Evolutionary conservation across 2,797 vertebrate genomes (phyloP).

Genomic region (Coccyzus lansbergi): DNA sequence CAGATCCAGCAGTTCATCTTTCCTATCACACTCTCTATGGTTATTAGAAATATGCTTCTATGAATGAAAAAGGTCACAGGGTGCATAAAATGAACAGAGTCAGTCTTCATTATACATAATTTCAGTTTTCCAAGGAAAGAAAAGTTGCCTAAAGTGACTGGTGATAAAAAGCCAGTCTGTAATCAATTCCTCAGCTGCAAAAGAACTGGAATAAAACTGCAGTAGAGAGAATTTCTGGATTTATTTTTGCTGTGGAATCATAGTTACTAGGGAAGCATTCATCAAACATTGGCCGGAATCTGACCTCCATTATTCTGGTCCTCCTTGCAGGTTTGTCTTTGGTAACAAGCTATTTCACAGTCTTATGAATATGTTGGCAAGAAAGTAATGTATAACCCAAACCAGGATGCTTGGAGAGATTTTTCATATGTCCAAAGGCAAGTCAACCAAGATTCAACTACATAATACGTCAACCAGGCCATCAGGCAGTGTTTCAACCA

Average conservation of each 20-base stretch:
- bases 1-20: neutral
- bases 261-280: constrained; percentile 44
- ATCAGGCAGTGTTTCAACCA: constrained; percentile 4
- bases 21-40: neutral
- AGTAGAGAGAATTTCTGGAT: constrained; percentile 39
- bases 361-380: constrained; percentile 44
- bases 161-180: constrained; percentile 36
- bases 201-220: constrained; percentile 27
- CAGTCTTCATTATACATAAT: neutral
- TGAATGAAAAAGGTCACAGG: neutral
- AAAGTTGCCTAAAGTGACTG: constrained; percentile 30
- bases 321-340: constrained; percentile 52
- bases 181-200: constrained; percentile 9
- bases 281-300: constrained; percentile 33
- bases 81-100: neutral
- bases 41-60: neutral
- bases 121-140: constrained; percentile 1
- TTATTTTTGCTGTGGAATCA: constrained; percentile 58
- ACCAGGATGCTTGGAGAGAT: constrained; percentile 12
- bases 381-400: constrained; percentile 5
- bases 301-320: constrained; percentile 53
- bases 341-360: constrained; percentile 66
- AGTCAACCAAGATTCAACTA: neutral
- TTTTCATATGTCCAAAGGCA: constrained; percentile 26
- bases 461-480: neutral